Base-by-base conservation (phyloP, 2,797 vertebrate species). In the Danio albolineatus region DNA sequence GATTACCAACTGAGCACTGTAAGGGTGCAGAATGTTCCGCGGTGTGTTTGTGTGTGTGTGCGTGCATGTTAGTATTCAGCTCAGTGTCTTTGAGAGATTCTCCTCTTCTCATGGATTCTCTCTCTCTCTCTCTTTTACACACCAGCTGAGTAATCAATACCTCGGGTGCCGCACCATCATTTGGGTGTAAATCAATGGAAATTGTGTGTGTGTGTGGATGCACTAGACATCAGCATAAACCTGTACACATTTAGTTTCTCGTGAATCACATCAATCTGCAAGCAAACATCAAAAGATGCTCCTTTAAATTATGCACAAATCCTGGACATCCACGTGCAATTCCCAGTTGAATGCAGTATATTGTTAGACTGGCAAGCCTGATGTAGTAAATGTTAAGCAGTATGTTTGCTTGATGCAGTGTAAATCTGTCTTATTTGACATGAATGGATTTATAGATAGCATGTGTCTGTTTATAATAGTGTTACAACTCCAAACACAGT, bases 111-210 rank as follows among this genome's bases (percentile, higher is more conserved):
- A 0, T 61, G 76, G 17, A 70, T 78, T 54, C 73, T 70, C 62
- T 67, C 46, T 76, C 56, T 1, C n/a, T n/a, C n/a, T n/a, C n/a
- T n/a, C n/a, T n/a, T n/a, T n/a, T n/a, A n/a, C 57, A 62, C 56
- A 53, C 65, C 41, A 62, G 80, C 66, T 64, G 51, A 81, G 65
- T 64, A 76, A 81, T 77, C 80, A 77, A 81, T 79, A 75, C 21
- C 44, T 76, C 53, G 17, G 51, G 65, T 71, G 36, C 73, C 48
- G 66, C 66, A 82, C 48, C 57, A 77, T 82, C 49, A 82, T 82
- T 82, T 76, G 39, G 48, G 39, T 70, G 73, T 71, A 82, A 77
- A 82, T 82, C 73, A 77, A 21, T 61, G 53, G 43, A n/a, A 39
- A 28, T 46, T 72, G 10, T 43, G 39, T 44, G 70, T 10, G 7